phyloP scores from a whole-genome alignment of 2,797 vertebrate species.

The Sylvia borin region DNA sequence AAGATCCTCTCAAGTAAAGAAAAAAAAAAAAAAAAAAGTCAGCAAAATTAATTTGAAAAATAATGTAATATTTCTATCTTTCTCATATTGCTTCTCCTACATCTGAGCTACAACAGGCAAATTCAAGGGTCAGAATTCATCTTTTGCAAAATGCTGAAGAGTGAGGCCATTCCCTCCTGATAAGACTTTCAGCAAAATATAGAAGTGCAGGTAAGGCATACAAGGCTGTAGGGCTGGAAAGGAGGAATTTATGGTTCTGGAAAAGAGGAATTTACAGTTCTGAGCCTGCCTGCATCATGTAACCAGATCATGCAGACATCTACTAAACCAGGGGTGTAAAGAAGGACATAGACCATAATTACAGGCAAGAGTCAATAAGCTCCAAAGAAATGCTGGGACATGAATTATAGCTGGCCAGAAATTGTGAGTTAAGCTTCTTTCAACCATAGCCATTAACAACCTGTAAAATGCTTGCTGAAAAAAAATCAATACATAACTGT shows the following conservation, averaged over 20 bases:
- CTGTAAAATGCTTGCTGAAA: constrained; percentile 21
- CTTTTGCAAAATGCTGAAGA: neutral
- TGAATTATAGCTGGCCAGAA: constrained; percentile 12
- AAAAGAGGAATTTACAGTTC: neutral
- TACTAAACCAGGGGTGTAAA: constrained; percentile 10
- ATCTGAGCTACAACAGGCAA: neutral
- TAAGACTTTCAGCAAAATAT: neutral
- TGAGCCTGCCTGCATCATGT: neutral
- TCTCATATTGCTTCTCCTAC: neutral
- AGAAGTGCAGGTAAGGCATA: neutral
- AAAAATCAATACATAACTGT: constrained; percentile 49
- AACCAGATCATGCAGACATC: neutral
- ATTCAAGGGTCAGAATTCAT: neutral
- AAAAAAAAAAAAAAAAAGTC: neutral
- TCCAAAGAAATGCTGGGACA: neutral
- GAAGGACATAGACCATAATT: neutral
- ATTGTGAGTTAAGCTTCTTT: constrained; percentile 12
- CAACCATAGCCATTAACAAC: constrained; percentile 9
- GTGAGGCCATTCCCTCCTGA: neutral
- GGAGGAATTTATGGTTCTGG: neutral
- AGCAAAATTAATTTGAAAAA: neutral
- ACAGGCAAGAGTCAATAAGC: constrained; percentile 3
- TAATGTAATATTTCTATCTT: neutral
- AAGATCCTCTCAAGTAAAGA: neutral
- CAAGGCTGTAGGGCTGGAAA: neutral